Base-by-base conservation (phyloP, 2,797 vertebrate genomes). In the Poeciliopsis presidionis region DNA sequence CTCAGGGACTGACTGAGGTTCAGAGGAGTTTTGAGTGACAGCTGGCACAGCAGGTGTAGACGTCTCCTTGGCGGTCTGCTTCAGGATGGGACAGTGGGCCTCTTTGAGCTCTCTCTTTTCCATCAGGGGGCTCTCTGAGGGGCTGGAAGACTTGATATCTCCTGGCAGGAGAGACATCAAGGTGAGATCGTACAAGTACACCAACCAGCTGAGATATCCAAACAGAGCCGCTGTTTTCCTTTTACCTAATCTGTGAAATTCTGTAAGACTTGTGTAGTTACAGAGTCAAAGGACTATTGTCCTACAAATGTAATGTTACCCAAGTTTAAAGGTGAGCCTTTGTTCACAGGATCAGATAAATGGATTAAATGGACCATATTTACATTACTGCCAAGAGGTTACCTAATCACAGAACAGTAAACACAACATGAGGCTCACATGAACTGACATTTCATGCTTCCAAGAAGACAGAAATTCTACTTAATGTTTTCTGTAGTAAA, bases 41-140 rank as follows among this genome's bases (percentile, higher is more conserved):
- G 81, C 87, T 11, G 90, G 70, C 12, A 72, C 20, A n/a, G 78
- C 47, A 22, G 90, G 74, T 1, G 77, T 41, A 1, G 87, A 49
- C 0, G 91, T 70, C n/a, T 97, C 97, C 76, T 96, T 97, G 0
- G 90, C 90, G 3, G 96, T 95, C 73, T 96, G 95, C 88, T 98
- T 98, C 22, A 97, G 94, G 85, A 96, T 95, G 45, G 95, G 95
- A 91, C 90, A 92, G 22, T 94, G 93, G 7, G 87, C 77, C 59
- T 95, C 95, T 11, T 73, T 88, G 76, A 94, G 78, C 80, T 95
- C 95, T 57, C 86, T 91, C 86, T 96, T 96, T 82, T 97, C 97
- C 98, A 99, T 99, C 88, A 99, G 91, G 20, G 98, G 98, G 73
- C 97, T 99, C 90, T 98, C 97, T 0, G 97, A 98, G 14, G 98